Evolutionary conservation across 1,140 invertebrate genomes (phyloP).

Genomic region (Orchestia grillus): DNA sequence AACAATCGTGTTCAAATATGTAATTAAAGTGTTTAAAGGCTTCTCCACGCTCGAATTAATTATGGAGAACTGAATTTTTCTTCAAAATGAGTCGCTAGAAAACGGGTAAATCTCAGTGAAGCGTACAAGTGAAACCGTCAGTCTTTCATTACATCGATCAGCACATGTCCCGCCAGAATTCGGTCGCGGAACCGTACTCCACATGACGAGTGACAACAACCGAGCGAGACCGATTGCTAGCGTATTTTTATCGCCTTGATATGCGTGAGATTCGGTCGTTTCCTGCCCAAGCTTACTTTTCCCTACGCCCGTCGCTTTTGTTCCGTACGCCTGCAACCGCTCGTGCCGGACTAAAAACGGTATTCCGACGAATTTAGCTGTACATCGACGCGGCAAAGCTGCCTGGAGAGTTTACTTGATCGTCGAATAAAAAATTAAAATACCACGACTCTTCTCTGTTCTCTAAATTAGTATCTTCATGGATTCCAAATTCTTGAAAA

Average conservation of each 20-base stretch:
- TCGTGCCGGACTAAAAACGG: background rate
- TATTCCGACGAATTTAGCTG: background rate
- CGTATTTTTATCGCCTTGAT: constrained; percentile 18
- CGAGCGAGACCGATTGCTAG: constrained; percentile 23
- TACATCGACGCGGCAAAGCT: background rate
- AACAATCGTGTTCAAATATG: background rate
- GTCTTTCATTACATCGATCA: background rate
- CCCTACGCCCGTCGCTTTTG: background rate
- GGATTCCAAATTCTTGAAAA: background rate
- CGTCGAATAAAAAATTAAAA: background rate
- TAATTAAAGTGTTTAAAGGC: background rate
- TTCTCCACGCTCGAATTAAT: background rate
- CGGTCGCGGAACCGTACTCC: background rate
- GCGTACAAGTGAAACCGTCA: background rate
- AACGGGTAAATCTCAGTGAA: background rate
- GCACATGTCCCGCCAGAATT: background rate
- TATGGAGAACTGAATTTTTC: background rate
- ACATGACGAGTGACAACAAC: background rate
- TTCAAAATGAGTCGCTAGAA: background rate
- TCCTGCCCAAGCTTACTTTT: constrained; percentile 34
- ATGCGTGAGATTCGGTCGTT: constrained; percentile 50
- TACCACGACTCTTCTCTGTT: background rate
- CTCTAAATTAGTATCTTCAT: background rate
- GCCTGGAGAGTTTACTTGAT: background rate
- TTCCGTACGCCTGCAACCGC: background rate